Evolutionary conservation across 35 echinoderm and acorn worm genomes (phyloP), one percentile per base, ranked within the genome.

Genomic region (Nesometra sesokonis): DNA sequence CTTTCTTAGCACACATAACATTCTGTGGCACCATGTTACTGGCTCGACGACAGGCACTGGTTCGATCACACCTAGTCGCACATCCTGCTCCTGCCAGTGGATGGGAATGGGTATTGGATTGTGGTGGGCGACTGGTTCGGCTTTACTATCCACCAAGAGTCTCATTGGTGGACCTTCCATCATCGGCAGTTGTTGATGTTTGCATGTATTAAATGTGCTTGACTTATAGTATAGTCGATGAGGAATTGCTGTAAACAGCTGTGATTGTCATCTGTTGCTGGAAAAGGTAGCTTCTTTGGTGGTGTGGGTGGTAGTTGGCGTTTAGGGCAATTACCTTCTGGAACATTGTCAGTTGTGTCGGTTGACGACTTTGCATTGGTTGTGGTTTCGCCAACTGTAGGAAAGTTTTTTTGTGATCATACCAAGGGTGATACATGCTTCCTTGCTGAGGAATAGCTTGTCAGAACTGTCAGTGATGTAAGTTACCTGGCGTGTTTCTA

Each of bases 401-500:
- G 35, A 43, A 43, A 67, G 2, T 3, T 36, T 67, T 1, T 47
- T 0, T 17, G 87, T 47, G 11, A 93, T 85, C 80, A 93, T 57
- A 13, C 36, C 91, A 31, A 93, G 78, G 43, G 76, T 82, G 35
- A 92, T 47, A 27, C 86, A 92, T 32, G 86, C 86, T 77, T 88
- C 39, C 31, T 38, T 31, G 23, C 13, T 77, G 33, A 93, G 87
- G 78, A 89, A 93, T 0, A 89, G 39, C 17, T 36, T 30, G 82
- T 89, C 82, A n/a, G 82, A 92, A 29, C 37, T 78, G 67, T 92
- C 34, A 0, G 86, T 92, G 86, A 92, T 15, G 32, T 92, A 85
- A 0, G 77, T 67, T 0, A 93, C 77, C 46, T 92, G 82, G 0
- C 82, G 47, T 0, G 77, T 89, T 29, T 88, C 81, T 0, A 92